phyloP scores from a whole-genome alignment of 2,888 invertebrate species.

The Eupithecia tripunctaria region DNA sequence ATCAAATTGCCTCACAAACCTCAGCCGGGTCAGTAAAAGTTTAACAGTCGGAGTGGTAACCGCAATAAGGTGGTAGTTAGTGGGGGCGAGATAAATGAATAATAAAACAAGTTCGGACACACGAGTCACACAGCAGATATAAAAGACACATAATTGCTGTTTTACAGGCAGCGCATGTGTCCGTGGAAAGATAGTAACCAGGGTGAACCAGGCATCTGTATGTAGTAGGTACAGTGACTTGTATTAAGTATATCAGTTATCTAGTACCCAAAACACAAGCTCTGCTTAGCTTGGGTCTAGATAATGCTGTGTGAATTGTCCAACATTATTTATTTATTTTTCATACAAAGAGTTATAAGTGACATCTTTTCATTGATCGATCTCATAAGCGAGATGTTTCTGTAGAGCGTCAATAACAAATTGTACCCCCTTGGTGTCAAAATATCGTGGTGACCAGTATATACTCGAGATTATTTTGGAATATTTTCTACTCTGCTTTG shows the following conservation, averaged over 20 bases:
- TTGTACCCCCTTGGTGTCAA: background rate
- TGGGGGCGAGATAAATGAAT: conserved; percentile 33
- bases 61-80: conserved; percentile 28
- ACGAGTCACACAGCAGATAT: conserved; percentile 25
- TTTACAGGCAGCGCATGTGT: conserved; percentile 26
- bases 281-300: no score
- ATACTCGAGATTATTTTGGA: background rate
- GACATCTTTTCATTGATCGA: background rate
- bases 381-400: background rate
- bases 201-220: background rate
- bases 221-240: no score
- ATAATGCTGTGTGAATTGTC: no score
- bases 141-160: conserved; percentile 32
- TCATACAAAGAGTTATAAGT: background rate
- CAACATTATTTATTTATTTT: no score
- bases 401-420: background rate
- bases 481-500: background rate
- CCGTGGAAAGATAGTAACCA: background rate
- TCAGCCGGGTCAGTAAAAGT: background rate
- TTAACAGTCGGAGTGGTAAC: conserved; percentile 23
- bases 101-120: conserved; percentile 32
- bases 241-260: no score
- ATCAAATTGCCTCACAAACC: conserved; percentile 6
- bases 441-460: background rate
- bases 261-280: no score